Evolutionary conservation across 2,113 vertebrate species (phyloP).

Genomic region (Eretmochelys imbricata): DNA sequence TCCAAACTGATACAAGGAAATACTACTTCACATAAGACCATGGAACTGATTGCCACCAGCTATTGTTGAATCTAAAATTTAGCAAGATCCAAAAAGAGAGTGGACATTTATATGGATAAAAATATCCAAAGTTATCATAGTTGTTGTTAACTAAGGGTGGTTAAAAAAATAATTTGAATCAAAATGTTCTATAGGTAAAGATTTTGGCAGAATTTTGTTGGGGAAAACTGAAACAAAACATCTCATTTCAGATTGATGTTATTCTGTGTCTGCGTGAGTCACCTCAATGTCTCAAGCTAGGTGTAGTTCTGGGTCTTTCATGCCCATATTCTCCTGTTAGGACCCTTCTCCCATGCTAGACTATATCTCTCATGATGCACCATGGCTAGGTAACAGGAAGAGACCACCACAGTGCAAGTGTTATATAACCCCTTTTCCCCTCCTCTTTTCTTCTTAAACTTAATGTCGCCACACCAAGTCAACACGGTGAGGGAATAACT

Average conservation of each 20-base stretch:
- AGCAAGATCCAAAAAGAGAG: too few species aligned
- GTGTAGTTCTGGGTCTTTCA: background rate
- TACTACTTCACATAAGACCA: too few species aligned
- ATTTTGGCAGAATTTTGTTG: background rate
- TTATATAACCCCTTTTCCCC: too few species aligned
- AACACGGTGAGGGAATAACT: too few species aligned
- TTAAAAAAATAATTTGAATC: background rate
- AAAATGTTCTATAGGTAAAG: background rate
- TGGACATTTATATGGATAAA: background rate
- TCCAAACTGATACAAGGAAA: too few species aligned
- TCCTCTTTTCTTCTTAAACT: too few species aligned
- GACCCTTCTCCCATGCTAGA: background rate
- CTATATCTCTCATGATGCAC: background rate
- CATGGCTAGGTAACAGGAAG: fast-evolving
- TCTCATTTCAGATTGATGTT: background rate
- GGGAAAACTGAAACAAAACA: background rate
- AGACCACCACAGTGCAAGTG: too few species aligned
- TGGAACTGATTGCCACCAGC: too few species aligned
- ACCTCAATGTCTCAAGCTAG: background rate
- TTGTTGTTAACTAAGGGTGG: background rate
- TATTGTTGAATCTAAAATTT: too few species aligned
- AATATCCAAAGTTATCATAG: background rate
- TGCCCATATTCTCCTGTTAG: background rate
- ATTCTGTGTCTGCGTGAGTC: background rate
- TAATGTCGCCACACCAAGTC: too few species aligned